Evolutionary conservation across 2,113 vertebrate genomes (phyloP), one percentile per base, ranked within the genome.

Genomic region (Haliaeetus leucogaster): DNA sequence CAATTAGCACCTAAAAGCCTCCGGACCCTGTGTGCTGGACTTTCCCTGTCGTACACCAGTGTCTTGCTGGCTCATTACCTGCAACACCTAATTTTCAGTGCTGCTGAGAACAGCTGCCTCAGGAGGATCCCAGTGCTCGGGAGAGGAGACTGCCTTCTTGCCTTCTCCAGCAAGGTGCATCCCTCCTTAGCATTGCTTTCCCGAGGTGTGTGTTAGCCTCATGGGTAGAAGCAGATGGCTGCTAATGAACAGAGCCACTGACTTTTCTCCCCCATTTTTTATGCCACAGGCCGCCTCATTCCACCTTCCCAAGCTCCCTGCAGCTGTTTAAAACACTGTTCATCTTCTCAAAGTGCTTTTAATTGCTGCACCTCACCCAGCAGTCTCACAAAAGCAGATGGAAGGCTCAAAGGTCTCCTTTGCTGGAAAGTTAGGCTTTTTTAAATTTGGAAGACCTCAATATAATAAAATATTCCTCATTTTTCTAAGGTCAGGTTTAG

Each of bases 401-500:
- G 78, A 62, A 92, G 34, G 50, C 86, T 65, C 65, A 96, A 43
- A 97, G 95, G 91, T 91, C 87, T 84, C 86, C 52, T 94, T 79
- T 86, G 62, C 59, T 36, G 52, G 50, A 63, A 87, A 85, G 80
- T 40, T 82, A 32, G 70, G 58, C 26, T 56, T 89, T 80, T 67
- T 71, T 78, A 62, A 63, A 92, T 29, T 85, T 67, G 70, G 92
- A 91, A 94, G 77, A 91, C 86, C 58, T 95, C 87, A 93, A 92
- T 97, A 50, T 96, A 97, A 96, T 97, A 93, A 90, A 94, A 87
- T 91, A 90, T 86, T 89, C 89, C 76, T 91, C 73, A 0, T 91
- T 96, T 93, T 88, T 61, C 80, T 43, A 68, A 96, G 94, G 92
- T 96, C 91, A 88, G 71, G n/a, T 85, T 88, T 65, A 68, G 77